Base-by-base conservation (phyloP, 2,113 vertebrate species). In the Phyllopteryx taeniolatus region DNA sequence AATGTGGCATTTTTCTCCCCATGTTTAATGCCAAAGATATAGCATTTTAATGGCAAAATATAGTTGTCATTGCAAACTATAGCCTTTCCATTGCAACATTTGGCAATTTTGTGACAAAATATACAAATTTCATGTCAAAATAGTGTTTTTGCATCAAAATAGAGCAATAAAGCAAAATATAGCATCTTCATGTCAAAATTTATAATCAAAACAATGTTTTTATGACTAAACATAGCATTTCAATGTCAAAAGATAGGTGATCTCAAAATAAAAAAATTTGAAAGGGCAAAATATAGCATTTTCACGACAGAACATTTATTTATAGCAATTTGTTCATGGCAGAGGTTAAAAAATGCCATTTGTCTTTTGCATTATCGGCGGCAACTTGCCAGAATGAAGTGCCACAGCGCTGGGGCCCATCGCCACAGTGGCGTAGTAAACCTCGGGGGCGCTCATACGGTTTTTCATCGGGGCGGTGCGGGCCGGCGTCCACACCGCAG, bases 401-500 rank as follows among this genome's bases (percentile, higher is more conserved):
- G 42, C 20, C 63, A 22, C 27, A 61, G 59, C 27, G 9, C 35
- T 13, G 39, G 20, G 63, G 39, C 63, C 14, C 19, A 66, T 20
- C 11, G 9, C 73, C 78, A 80, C 74, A 86, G 81, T 74, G 78
- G 79, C 54, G 43, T 17, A 65, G 63, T 65, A 65, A 65, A 65
- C 63, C 42, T 44, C 42, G 12, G 31, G 15, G 31, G 42, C 10
- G 11, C 42, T 61, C 33, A 13, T 31, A 61, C 31, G 33, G 76
- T 67, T 75, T 74, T 71, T 56, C 57, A 71, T 59, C 83, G 86
- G 74, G 87, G 85, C 71, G 62, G 72, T 72, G 81, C 8, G 66
- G 77, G 80, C 70, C 70, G 83, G 46, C 53, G 31, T 85, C 86
- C 86, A 86, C 86, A 85, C 85, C 83, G 75, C 82, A 87, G 79